phyloP scores from a whole-genome alignment of 2,888 invertebrate species.

The Cosmia pyralina region DNA sequence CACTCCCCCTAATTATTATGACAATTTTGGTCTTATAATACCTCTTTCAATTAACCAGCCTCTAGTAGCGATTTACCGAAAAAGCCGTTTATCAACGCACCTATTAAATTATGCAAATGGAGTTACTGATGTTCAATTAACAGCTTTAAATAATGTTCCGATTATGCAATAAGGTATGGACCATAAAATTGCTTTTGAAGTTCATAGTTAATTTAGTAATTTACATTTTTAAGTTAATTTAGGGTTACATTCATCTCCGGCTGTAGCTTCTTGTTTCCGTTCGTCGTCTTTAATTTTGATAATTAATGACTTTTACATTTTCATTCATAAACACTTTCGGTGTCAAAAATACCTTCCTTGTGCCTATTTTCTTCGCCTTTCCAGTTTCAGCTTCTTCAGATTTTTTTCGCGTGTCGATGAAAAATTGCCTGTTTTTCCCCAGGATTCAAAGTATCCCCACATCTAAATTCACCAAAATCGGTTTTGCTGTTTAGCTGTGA shows the following conservation, averaged over 20 bases:
- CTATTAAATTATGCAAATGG: constrained; percentile 54
- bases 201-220: constrained; percentile 45
- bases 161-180: constrained; percentile 28
- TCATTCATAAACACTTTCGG: constrained; percentile 21
- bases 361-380: too few relatives aligned
- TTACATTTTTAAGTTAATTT: constrained; percentile 51
- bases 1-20: constrained; percentile 40
- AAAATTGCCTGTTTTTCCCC: too few relatives aligned
- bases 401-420: too few relatives aligned
- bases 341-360: not conserved
- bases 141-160: constrained; percentile 39
- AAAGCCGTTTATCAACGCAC: not conserved
- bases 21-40: not conserved
- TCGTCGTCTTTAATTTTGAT: constrained; percentile 26
- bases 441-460: too few relatives aligned
- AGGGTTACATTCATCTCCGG: constrained; percentile 42
- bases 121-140: constrained; percentile 46
- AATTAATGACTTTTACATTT: constrained; percentile 22
- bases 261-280: constrained; percentile 37
- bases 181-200: constrained; percentile 47
- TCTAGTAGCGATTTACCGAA: constrained; percentile 40
- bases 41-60: constrained; percentile 16
- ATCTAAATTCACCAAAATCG: too few relatives aligned
- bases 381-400: too few relatives aligned
- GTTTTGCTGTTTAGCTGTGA: too few relatives aligned